Evolutionary conservation across 2,888 invertebrate species (phyloP).

Genomic region (Andrena praecox): DNA sequence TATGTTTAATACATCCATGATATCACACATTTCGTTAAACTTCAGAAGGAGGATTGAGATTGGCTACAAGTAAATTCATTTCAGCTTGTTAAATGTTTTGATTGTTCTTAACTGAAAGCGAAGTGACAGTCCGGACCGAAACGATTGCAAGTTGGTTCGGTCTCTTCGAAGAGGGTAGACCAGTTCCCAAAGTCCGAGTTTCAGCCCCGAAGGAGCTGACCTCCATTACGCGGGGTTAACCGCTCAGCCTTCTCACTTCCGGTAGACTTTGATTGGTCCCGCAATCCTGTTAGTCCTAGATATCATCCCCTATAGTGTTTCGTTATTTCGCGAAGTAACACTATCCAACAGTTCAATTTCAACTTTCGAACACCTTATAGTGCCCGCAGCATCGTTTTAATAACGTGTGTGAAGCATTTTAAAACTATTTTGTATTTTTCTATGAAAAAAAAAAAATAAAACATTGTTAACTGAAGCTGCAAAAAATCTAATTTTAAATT

Average conservation of each 20-base stretch:
- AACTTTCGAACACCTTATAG: neutral
- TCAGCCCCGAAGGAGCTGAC: constrained; percentile 81
- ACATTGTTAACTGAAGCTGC: too few relatives aligned
- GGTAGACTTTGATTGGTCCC: constrained; percentile 83
- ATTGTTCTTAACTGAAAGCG: constrained; percentile 71
- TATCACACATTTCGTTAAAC: neutral
- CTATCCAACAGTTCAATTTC: constrained; percentile 14
- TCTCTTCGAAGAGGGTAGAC: constrained; percentile 65
- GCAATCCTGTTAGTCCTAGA: constrained; percentile 82
- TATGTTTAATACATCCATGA: neutral
- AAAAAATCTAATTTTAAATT: too few relatives aligned
- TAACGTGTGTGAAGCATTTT: too few relatives aligned
- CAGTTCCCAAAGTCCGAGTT: constrained; percentile 78
- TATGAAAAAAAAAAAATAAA: too few relatives aligned
- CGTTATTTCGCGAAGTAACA: constrained; percentile 34
- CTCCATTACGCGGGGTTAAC: constrained; percentile 84
- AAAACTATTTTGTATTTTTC: too few relatives aligned
- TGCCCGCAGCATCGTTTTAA: neutral
- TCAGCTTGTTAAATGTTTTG: constrained; percentile 52
- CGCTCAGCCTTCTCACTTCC: constrained; percentile 82
- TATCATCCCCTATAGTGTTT: constrained; percentile 56
- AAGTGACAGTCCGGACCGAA: constrained; percentile 73
- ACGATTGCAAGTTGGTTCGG: constrained; percentile 64
- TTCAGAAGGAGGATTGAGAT: neutral
- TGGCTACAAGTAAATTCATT: constrained; percentile 21